phyloP scores from a whole-genome alignment of 1,140 invertebrate species.

The Bathynomus jamesi region DNA sequence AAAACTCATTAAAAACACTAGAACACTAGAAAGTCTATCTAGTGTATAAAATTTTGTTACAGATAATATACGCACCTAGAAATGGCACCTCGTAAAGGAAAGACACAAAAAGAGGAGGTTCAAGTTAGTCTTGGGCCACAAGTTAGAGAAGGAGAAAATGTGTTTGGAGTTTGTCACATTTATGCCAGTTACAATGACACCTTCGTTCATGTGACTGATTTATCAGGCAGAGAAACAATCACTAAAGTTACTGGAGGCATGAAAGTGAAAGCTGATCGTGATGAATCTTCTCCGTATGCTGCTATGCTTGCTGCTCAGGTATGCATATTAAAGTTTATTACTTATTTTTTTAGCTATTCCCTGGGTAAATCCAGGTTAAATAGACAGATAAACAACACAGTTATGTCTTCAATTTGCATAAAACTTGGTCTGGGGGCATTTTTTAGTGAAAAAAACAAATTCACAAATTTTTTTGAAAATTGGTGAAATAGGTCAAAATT shows the following conservation, averaged over 20 bases:
- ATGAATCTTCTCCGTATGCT: conserved; percentile 98
- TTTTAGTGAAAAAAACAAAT: no score
- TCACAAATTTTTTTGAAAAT: no score
- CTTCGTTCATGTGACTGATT: conserved; percentile 98
- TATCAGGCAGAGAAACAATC: conserved; percentile 97
- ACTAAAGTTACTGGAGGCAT: conserved; percentile 97
- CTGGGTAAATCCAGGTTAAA: no score
- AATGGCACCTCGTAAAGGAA: not conserved
- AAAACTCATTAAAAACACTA: no score
- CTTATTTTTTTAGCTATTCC: not conserved
- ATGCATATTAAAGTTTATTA: conserved; percentile 37
- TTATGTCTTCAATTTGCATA: no score
- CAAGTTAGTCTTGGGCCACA: conserved; percentile 95
- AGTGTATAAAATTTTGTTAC: no score
- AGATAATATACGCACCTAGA: not conserved
- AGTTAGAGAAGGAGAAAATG: conserved; percentile 91
- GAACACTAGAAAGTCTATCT: no score
- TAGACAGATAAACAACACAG: no score
- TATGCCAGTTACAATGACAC: conserved; percentile 99
- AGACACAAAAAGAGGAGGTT: conserved; percentile 62
- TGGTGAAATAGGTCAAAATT: no score
- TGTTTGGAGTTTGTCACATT: conserved; percentile 98
- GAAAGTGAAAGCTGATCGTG: conserved; percentile 99
- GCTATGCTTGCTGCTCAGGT: conserved; percentile 99
- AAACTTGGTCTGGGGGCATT: no score